These are phyloP conservation scores for Cyclophora punctaria DNA, from an alignment of 2,888 invertebrate species.

Conservation along the genomic window DNA sequence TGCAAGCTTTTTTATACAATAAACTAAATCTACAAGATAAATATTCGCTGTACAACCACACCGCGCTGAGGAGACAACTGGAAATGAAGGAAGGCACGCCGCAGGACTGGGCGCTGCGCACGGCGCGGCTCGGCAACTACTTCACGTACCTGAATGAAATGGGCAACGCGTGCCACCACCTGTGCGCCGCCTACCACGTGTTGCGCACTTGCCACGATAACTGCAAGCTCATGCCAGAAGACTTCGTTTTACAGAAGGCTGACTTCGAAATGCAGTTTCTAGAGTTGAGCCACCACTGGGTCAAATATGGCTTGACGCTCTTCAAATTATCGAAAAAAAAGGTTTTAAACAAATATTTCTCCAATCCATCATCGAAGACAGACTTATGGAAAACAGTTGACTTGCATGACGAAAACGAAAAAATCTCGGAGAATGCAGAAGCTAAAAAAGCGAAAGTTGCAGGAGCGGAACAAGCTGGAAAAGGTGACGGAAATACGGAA, in stretches of 20 bases:
- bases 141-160: conserved; percentile 60
- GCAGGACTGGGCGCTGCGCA: conserved; percentile 72
- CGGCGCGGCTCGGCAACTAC: conserved; percentile 71
- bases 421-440: conserved; percentile 30
- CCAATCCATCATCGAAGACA: conserved; percentile 36
- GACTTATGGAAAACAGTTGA: conserved; percentile 60
- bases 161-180: conserved; percentile 77
- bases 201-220: conserved; percentile 72
- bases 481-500: conserved; percentile 42
- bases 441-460: conserved; percentile 52
- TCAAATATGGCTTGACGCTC: conserved; percentile 75
- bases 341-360: conserved; percentile 55
- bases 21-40: conserved; percentile 68
- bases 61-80: conserved; percentile 71
- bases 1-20: conserved; percentile 77
- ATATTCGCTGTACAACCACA: conserved; percentile 73
- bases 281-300: conserved; percentile 76
- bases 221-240: conserved; percentile 61
- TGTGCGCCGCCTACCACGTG: conserved; percentile 76
- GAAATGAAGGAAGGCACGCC: conserved; percentile 74
- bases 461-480: conserved; percentile 47
- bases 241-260: conserved; percentile 53
- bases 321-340: conserved; percentile 74
- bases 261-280: conserved; percentile 61
- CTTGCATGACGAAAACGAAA: conserved; percentile 27